Evolutionary conservation across 1,140 invertebrate species (phyloP), one percentile per base, ranked within the genome.

Genomic region (Phortica variegata): DNA sequence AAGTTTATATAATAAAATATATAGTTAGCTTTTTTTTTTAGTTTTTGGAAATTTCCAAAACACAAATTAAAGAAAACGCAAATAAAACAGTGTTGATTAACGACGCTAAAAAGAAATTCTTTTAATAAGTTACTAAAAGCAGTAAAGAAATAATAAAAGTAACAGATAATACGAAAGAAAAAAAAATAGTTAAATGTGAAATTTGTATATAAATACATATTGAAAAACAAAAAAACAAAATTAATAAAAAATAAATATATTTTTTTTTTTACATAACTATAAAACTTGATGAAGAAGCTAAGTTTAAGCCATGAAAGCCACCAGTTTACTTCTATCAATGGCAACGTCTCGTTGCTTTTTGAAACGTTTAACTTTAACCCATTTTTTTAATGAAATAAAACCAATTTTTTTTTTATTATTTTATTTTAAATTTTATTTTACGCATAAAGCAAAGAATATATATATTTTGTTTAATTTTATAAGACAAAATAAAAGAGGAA

Each of bases 301-400:
- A 60, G 51, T 58, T 45, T 56, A 63, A 63, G 46, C 56, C 60
- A 63, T 58, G 55, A 60, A 63, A 60, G 56, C 61, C 56, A 63
- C 60, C 60, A 63, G 56, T 61, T 62, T 62, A 63, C 47, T 58
- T 59, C 59, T 59, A 48, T 50, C 53, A 37, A 49, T 49, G 40
- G 29, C 34, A 32, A 50, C 39, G 29, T 29, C 12, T 29, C 6
- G 26, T 29, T 29, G 6, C 6, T 29, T 29, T 29, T 29, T 29
- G 26, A 12, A 29, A 29, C 12, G n/a, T n/a, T n/a, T n/a, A n/a
- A 7, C 6, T 29, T 7, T 29, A 29, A 12, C n/a, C 6, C 6
- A 34, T 15, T 9, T 8, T 34, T 34, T n/a, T n/a, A 4, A 34
- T n/a, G 4, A 34, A 8, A 34, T 5, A 34, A 4, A 34, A 34